Base-by-base conservation (phyloP, 2,888 invertebrate species). In the Choristoneura rosaceana region DNA sequence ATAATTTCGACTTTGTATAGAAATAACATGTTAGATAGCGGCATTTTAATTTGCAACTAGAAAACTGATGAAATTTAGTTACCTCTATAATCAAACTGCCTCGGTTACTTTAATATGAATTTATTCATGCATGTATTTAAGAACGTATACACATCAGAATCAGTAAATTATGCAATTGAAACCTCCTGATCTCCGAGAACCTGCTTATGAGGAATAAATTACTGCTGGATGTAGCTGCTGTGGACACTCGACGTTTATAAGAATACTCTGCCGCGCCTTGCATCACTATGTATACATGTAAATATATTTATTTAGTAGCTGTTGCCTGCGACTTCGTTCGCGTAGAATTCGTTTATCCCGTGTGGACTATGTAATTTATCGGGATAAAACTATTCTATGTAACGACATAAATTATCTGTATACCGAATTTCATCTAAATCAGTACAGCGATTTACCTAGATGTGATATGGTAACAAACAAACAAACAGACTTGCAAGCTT, bases 121-220 rank as follows among this genome's bases (percentile, higher is more conserved):
- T 58, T 68, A 71, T 71, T 71, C 58, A 71, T 71, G 62, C 25
- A 71, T 62, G 62, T 63, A 71, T 71, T 55, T 61, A 55, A 55
- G 34, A 38, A 52, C 47, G 61, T 62, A 60, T 66, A 66, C 45
- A 61, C 65, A 63, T 70, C 38, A 63, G 58, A 71, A 71, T 68
- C 67, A 63, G 66, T 47, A 68, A 71, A 71, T 71, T 71, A 71
- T 68, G 63, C 63, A 71, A 71, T 68, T 68, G 62, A 71, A 68
- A 68, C 58, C 63, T 71, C 58, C 55, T 47, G 58, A 65, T 66
- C 52, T 66, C 65, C 50, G 41, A 66, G 66, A 62, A 71, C 55
- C 58, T 59, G 65, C 47, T 71, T 43, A 47, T 9, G 47, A n/a
- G 61, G 58, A 71, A 67, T 67, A 67, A 34, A 63, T 63, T 68